These are phyloP conservation scores for Pterocles burchelli DNA, from an alignment of 2,113 vertebrate species.

Conservation along the genomic window DNA sequence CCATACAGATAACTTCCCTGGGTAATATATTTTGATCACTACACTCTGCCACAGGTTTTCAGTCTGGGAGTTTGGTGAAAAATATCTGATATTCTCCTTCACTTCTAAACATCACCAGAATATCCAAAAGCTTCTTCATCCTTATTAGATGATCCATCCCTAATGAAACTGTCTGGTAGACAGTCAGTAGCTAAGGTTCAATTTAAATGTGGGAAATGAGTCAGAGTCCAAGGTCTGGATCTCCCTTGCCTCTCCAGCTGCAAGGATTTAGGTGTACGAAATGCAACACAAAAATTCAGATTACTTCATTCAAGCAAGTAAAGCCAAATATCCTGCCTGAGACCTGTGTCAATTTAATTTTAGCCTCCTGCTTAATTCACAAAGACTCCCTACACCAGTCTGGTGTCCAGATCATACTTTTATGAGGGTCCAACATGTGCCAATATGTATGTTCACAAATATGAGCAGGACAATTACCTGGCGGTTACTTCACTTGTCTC, in stretches of 20 bases:
- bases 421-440: not conserved
- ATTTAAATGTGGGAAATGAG: not conserved
- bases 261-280: not conserved
- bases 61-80: not conserved
- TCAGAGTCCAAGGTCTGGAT: not conserved
- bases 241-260: not conserved
- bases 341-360: not conserved
- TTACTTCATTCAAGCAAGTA: not conserved
- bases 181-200: not conserved
- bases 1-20: not conserved
- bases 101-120: not conserved
- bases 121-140: not conserved
- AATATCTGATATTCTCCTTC: not conserved
- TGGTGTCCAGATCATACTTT: accelerated
- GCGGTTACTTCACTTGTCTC: not conserved
- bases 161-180: not conserved
- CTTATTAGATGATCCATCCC: not conserved
- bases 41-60: not conserved
- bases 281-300: not conserved
- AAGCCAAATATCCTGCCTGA: not conserved
- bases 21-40: not conserved
- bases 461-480: not conserved
- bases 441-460: not conserved
- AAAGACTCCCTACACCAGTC: not conserved
- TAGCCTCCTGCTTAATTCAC: not conserved